phyloP scores from a whole-genome alignment of 2,113 vertebrate species.

The Phalacrocorax brasilianus region DNA sequence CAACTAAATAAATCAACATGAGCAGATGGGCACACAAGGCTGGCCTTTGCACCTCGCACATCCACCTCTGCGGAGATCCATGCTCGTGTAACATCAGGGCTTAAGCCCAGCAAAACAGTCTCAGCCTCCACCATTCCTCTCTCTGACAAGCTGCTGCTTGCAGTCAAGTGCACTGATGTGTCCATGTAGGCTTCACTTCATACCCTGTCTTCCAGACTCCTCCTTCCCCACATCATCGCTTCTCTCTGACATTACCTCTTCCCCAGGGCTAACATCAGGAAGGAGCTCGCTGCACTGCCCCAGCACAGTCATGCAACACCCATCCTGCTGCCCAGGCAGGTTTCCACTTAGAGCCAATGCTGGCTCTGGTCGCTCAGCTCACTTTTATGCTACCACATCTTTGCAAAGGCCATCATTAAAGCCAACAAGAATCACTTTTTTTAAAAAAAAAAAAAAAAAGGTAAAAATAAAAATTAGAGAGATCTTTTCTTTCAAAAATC shows the following conservation, averaged over 20 bases:
- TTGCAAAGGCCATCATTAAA: neutral
- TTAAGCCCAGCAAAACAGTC: neutral
- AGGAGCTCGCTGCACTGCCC: neutral
- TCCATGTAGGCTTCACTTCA: neutral
- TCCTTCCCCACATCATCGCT: neutral
- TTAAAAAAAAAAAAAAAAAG: neutral
- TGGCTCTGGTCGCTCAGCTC: neutral
- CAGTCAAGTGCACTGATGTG: no score
- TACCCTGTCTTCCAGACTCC: neutral
- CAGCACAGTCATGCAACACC: accelerated
- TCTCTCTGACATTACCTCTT: neutral
- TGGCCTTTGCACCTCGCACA: neutral
- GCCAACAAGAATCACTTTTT: neutral
- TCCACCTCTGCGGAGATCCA: neutral
- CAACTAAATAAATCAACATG: accelerated
- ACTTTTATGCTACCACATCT: neutral
- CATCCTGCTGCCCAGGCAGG: accelerated
- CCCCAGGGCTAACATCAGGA: neutral
- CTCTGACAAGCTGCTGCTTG: neutral
- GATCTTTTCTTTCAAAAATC: neutral
- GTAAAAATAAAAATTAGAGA: neutral
- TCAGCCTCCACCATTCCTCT: neutral
- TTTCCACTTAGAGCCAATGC: neutral
- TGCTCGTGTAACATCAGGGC: neutral
- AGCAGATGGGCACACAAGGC: accelerated